These are phyloP conservation scores for Ptilonorhynchus violaceus DNA, from an alignment of 2,113 vertebrate genomes.

Conservation along the genomic window DNA sequence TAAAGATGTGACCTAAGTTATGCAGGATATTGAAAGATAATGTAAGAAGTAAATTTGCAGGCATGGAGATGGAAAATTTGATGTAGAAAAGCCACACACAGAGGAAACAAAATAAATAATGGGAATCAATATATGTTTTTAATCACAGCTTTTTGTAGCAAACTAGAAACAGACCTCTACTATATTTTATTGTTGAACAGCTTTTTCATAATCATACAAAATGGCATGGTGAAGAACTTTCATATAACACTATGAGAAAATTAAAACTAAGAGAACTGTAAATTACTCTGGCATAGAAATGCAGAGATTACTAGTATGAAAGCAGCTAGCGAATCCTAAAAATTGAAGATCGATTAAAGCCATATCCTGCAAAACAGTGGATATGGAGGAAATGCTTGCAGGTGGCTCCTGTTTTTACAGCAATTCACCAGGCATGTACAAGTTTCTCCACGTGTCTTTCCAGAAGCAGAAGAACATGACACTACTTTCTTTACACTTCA, in stretches of 20 bases:
- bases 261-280: neutral
- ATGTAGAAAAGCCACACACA: neutral
- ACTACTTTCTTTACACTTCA: neutral
- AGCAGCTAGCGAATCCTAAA: neutral
- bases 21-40: neutral
- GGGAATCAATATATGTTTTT: neutral
- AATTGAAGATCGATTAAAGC: neutral
- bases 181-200: neutral
- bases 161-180: neutral
- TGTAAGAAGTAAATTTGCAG: neutral
- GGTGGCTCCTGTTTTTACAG: neutral
- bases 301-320: neutral
- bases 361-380: neutral
- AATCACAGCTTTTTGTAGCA: neutral
- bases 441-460: neutral
- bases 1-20: neutral
- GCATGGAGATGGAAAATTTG: neutral
- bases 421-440: neutral
- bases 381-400: neutral
- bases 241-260: neutral
- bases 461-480: neutral
- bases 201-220: neutral
- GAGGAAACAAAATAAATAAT: neutral
- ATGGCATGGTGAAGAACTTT: neutral
- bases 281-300: neutral